Conservation (phyloP, 1,140 invertebrate species). For the Pectinophora gossypiella region DNA sequence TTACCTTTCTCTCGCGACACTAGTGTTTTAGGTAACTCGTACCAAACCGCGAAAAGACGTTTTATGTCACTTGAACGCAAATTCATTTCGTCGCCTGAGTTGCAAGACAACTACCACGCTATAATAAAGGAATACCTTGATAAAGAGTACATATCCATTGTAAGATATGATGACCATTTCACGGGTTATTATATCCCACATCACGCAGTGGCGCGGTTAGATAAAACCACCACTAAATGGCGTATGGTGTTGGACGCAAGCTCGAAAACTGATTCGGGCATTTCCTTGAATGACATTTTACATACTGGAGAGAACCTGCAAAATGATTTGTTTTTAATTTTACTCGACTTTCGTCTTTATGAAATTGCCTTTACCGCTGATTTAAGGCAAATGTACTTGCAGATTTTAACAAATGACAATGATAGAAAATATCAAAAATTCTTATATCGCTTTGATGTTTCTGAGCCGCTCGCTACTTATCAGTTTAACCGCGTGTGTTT, state of each 20-base stretch:
- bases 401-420: background rate
- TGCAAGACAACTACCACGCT: conserved; percentile 12
- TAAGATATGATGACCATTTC: background rate
- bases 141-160: conserved; percentile 13
- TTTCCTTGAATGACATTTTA: conserved; percentile 26
- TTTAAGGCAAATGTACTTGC: conserved; percentile 15
- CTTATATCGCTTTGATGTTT: background rate
- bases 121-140: conserved; percentile 16
- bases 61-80: background rate
- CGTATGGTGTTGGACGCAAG: conserved; percentile 28
- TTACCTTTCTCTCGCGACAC: background rate
- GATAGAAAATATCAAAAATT: conserved; percentile 5
- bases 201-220: conserved; percentile 17
- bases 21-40: background rate
- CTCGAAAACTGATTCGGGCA: conserved; percentile 12
- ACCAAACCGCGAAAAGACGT: background rate
- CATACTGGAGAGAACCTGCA: conserved; percentile 27
- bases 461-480: background rate
- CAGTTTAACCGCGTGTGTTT: background rate
- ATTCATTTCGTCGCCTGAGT: background rate
- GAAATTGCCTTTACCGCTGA: conserved; percentile 11
- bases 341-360: conserved; percentile 13
- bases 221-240: conserved; percentile 18
- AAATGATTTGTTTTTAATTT: conserved; percentile 22
- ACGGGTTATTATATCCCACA: conserved; percentile 22